phyloP scores from a whole-genome alignment of 2,113 vertebrate species.

The Brachyhypopomus occidentalis region DNA sequence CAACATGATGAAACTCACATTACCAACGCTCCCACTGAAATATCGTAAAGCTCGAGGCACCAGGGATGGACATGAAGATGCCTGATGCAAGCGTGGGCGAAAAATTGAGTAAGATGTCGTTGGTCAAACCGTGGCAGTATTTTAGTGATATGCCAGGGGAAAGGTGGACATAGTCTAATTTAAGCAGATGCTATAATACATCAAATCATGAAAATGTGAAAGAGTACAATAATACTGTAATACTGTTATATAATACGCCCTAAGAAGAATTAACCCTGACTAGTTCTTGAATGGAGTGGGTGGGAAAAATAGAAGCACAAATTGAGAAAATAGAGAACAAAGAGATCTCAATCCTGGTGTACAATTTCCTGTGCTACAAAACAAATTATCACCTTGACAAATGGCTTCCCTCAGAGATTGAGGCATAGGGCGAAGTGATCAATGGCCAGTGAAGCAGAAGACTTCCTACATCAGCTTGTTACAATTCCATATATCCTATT shows the following conservation, averaged over 20 bases:
- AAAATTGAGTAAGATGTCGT: conserved; percentile 2
- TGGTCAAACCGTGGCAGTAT: no score
- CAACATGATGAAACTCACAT: conserved; percentile 22
- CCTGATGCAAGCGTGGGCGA: conserved; percentile 8
- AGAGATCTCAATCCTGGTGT: conserved; percentile 49
- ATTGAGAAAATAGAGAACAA: conserved; percentile 59
- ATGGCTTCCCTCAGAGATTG: conserved; percentile 64
- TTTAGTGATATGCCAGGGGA: conserved; percentile 6
- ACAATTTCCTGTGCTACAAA: conserved; percentile 61
- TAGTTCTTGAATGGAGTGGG: neutral
- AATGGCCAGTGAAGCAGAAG: conserved; percentile 65
- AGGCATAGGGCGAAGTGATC: conserved; percentile 63
- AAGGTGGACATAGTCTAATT: neutral
- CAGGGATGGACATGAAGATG: neutral
- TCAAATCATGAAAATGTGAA: neutral
- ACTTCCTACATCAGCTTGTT: conserved; percentile 69
- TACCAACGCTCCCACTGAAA: neutral
- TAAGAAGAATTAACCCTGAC: neutral
- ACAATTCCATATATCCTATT: conserved; percentile 50
- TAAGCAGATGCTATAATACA: neutral
- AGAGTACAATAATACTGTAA: no score
- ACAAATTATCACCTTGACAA: conserved; percentile 75
- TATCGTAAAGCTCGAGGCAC: conserved; percentile 1
- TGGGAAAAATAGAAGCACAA: conserved; percentile 18
- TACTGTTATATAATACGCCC: neutral